Percentiles rank a stretch among this genome's conserved stretches.
phyloP scores from a whole-genome alignment of 2,888 invertebrate genomes.

The Melieria omissa region DNA sequence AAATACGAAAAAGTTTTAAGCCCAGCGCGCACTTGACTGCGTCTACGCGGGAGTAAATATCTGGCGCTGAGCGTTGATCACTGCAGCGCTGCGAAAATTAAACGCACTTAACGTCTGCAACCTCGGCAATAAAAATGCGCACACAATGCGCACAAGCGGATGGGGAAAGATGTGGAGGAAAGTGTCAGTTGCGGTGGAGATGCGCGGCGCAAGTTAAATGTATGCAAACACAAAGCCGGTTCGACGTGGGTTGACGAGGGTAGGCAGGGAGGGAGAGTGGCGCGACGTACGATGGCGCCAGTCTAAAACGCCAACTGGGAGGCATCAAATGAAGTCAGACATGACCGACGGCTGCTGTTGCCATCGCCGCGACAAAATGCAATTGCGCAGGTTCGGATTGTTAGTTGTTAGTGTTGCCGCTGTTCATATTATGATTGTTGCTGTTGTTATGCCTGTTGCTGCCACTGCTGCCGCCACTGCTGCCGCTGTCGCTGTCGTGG shows the following conservation, averaged over 20 bases:
- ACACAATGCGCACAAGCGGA: background rate
- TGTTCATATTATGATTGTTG: background rate
- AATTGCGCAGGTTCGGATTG: too few relatives aligned
- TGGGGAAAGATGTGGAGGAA: background rate
- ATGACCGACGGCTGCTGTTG: too few relatives aligned
- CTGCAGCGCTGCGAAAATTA: slow-evolving; percentile 24
- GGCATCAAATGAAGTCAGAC: too few relatives aligned
- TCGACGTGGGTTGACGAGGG: background rate
- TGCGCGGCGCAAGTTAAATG: slow-evolving; percentile 1
- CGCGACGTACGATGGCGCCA: background rate
- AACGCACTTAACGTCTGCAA: slow-evolving; percentile 26
- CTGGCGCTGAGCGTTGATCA: background rate
- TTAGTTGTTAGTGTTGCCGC: too few relatives aligned
- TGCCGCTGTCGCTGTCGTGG: background rate
- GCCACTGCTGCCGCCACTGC: background rate
- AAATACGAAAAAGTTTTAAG: too few relatives aligned
- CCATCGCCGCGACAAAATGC: too few relatives aligned
- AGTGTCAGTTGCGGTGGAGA: background rate
- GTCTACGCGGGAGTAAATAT: too few relatives aligned
- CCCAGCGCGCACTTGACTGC: too few relatives aligned
- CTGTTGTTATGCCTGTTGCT: background rate
- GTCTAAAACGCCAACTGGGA: background rate
- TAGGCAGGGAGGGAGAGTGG: background rate
- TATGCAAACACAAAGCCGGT: background rate
- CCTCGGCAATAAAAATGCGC: too few relatives aligned